These are phyloP conservation scores for Mormyrus hasselquistii DNA, from an alignment of 2,797 vertebrate species.

Conservation along the genomic window DNA sequence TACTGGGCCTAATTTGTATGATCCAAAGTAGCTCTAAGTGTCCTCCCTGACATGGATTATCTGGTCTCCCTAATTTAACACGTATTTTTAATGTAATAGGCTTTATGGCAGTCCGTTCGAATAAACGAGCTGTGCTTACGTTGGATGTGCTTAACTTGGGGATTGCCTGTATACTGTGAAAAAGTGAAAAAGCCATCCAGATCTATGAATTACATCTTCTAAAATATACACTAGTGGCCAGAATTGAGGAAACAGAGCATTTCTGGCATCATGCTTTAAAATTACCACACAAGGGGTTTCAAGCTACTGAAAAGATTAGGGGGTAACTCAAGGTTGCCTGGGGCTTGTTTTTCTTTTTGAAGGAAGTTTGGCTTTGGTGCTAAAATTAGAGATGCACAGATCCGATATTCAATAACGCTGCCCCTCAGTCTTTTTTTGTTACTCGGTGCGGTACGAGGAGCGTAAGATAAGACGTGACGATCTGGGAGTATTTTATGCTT, in stretches of 20 bases:
- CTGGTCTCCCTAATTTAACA: not conserved
- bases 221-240: not conserved
- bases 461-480: too few relatives aligned
- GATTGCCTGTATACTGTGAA: not conserved
- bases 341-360: not conserved
- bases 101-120: not conserved
- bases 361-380: not conserved
- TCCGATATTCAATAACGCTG: too few relatives aligned
- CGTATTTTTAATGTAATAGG: not conserved
- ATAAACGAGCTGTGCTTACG: not conserved
- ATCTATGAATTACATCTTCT: not conserved
- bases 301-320: not conserved
- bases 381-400: too few relatives aligned
- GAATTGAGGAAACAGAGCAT: not conserved
- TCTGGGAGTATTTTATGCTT: too few relatives aligned
- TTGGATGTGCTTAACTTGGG: not conserved
- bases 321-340: not conserved
- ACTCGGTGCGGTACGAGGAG: too few relatives aligned
- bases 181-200: not conserved
- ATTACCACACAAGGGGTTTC: not conserved
- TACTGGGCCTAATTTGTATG: not conserved
- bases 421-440: too few relatives aligned
- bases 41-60: not conserved
- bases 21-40: not conserved
- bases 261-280: not conserved